Percentiles rank a stretch among this genome's conserved stretches.
phyloP scores from a whole-genome alignment of 2,797 vertebrate genomes.

The Smutsia temminckii region DNA sequence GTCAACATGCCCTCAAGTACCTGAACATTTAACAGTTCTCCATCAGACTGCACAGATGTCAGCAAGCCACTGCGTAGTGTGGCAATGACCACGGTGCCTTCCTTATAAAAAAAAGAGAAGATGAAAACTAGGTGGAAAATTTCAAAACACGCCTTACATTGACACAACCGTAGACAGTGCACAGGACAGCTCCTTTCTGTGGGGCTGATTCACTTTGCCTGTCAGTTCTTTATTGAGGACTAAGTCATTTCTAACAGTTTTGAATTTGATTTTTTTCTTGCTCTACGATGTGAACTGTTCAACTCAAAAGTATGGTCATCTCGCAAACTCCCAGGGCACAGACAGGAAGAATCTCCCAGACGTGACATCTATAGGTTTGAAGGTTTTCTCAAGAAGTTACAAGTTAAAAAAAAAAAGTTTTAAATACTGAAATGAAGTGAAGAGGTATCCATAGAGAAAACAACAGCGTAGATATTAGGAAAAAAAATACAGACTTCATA shows the following conservation, averaged over 20 bases:
- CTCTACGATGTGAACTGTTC: neutral
- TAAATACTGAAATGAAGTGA: neutral
- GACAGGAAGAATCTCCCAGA: too few species aligned
- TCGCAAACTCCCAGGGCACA: accelerated
- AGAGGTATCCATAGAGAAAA: neutral
- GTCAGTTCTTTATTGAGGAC: neutral
- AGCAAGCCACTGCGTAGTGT: too few species aligned
- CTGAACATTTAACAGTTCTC: neutral
- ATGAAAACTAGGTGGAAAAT: slow-evolving; percentile 66
- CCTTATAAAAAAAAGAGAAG: slow-evolving; percentile 28
- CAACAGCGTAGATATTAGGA: neutral
- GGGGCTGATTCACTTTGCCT: neutral
- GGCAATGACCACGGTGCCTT: neutral
- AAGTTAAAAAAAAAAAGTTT: neutral
- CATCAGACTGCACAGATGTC: neutral
- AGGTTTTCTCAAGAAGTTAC: neutral
- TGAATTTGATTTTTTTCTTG: neutral
- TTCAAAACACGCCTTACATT: slow-evolving; percentile 62
- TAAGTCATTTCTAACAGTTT: neutral
- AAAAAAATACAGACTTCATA: neutral
- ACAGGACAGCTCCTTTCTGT: slow-evolving; percentile 54
- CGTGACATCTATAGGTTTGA: neutral
- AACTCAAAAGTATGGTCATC: accelerated
- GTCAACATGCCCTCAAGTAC: neutral
- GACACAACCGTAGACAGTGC: slow-evolving; percentile 65